phyloP scores from a whole-genome alignment of 2,888 invertebrate genomes.

The Pachydiplax longipennis region DNA sequence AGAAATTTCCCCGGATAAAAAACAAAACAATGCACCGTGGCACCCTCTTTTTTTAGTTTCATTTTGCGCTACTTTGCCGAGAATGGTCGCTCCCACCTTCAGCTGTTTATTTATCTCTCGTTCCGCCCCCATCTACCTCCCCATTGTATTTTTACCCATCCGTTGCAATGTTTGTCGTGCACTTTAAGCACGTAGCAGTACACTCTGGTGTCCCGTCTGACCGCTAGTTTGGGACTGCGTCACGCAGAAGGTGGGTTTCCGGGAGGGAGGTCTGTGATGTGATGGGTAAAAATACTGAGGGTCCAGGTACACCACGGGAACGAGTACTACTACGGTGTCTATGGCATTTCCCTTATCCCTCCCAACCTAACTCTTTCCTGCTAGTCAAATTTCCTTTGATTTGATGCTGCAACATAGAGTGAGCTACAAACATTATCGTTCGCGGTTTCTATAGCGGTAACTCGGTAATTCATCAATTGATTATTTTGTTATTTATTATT shows the following conservation, averaged over 20 bases:
- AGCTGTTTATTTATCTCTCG: slow-evolving; percentile 1
- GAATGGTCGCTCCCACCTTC: not conserved
- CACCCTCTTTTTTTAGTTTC: not conserved
- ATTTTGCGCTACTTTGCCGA: not conserved
- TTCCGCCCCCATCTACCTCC: not conserved
- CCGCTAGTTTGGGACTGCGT: not conserved
- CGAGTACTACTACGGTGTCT: not conserved
- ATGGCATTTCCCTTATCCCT: not conserved
- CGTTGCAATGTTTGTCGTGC: slow-evolving; percentile 38
- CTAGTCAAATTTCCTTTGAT: no score
- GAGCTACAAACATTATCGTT: no score
- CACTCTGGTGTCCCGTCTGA: slow-evolving; percentile 2
- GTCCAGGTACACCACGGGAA: not conserved
- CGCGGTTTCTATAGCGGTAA: no score
- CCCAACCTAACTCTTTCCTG: not conserved
- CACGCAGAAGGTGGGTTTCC: not conserved
- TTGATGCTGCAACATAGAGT: no score
- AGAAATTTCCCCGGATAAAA: not conserved
- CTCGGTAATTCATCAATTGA: no score
- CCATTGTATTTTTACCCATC: slow-evolving; percentile 36
- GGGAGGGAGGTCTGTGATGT: not conserved
- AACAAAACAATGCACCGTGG: not conserved
- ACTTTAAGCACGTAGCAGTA: slow-evolving; percentile 28
- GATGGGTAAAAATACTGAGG: not conserved
- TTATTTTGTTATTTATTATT: no score